Conservation (phyloP, 2,888 invertebrate genomes). For the Phanerotoma sp. region DNA sequence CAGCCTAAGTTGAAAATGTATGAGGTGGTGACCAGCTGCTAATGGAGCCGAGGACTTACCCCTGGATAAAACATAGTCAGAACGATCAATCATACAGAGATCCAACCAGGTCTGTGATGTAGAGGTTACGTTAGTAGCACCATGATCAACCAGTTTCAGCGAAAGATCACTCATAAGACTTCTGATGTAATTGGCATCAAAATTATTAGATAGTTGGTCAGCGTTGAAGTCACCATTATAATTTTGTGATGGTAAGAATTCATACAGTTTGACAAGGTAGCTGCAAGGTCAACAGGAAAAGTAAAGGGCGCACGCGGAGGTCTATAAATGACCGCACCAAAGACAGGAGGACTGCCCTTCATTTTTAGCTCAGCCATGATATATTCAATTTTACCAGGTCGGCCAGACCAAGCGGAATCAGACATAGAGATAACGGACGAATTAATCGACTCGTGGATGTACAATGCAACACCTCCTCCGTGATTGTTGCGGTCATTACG, state of each 20-base stretch:
- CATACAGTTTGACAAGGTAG: not conserved
- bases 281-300: not conserved
- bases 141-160: not conserved
- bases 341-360: too few species aligned
- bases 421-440: too few species aligned
- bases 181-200: not conserved
- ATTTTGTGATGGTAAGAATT: not conserved
- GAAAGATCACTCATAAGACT: not conserved
- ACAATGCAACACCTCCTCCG: not conserved
- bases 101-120: not conserved
- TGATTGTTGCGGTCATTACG: conserved; percentile 1
- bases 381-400: too few species aligned
- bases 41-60: too few species aligned
- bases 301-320: not conserved
- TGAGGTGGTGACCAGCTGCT: too few species aligned
- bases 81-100: conserved; percentile 6
- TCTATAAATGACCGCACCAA: not conserved
- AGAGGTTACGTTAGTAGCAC: not conserved
- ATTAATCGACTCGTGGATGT: not conserved
- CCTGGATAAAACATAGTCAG: too few species aligned
- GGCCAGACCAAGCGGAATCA: too few species aligned
- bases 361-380: too few species aligned
- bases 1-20: too few species aligned
- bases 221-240: conserved; percentile 3
- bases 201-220: not conserved